These are phyloP conservation scores for Dissostichus mawsoni DNA, from an alignment of 2,113 vertebrate genomes.

Conservation along the genomic window DNA sequence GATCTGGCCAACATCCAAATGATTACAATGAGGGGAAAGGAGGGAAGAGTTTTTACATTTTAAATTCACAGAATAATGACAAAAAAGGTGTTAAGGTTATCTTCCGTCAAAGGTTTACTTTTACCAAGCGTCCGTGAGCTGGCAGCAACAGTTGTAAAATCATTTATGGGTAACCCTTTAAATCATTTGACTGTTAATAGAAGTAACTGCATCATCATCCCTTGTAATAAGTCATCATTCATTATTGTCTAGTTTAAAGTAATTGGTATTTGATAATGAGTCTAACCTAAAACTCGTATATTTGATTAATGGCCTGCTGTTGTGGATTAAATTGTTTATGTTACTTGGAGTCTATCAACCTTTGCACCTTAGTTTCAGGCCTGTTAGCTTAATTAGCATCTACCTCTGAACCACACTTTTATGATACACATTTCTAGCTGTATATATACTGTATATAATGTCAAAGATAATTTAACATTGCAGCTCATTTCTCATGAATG, in stretches of 20 bases:
- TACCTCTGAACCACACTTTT: neutral
- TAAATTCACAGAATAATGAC: conserved; percentile 1
- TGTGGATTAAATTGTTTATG: conserved; percentile 23
- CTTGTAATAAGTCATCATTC: conserved; percentile 34
- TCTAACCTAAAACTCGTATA: conserved; percentile 40
- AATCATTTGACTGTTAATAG: conserved; percentile 41
- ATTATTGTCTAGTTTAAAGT: conserved; percentile 53
- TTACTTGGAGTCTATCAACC: neutral
- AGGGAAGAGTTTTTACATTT: conserved; percentile 1
- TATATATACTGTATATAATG: too few species aligned
- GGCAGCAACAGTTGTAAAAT: conserved; percentile 36
- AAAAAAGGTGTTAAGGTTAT: neutral
- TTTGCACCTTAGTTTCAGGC: neutral
- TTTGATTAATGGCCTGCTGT: conserved; percentile 40
- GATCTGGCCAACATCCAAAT: conserved; percentile 13
- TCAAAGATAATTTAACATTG: neutral
- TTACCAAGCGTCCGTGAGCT: conserved; percentile 2
- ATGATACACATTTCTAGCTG: too few species aligned
- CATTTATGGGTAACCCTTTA: conserved; percentile 52
- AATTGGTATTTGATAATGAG: conserved; percentile 57
- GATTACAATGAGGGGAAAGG: conserved; percentile 16
- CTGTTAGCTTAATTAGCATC: neutral
- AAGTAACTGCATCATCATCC: conserved; percentile 33
- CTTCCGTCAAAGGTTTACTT: neutral
- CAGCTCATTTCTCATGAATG: neutral